A percentile compares a stretch with the other conserved stretches of the same genome.
Conservation (phyloP, 2,797 vertebrate genomes). For the Monodelphis domestica region DNA sequence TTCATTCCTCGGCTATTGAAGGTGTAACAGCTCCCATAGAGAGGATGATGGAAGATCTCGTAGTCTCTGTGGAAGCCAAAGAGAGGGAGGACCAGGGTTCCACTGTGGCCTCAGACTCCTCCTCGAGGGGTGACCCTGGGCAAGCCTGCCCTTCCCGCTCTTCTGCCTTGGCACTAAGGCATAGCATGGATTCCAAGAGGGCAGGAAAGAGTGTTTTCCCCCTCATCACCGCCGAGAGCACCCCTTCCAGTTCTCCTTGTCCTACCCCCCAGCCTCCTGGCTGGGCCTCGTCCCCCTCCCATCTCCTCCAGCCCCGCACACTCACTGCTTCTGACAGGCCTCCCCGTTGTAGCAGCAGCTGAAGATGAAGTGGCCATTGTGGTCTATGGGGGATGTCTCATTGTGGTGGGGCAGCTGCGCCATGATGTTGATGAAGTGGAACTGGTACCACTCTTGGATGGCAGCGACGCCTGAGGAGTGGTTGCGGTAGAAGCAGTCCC, state of each 20-base stretch:
- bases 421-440: slow-evolving; percentile 84
- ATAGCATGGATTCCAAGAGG: no score
- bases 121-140: no score
- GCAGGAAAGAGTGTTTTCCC: neutral
- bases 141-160: no score
- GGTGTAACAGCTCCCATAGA: slow-evolving; percentile 84
- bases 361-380: slow-evolving; percentile 72
- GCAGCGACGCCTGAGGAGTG: slow-evolving; percentile 76
- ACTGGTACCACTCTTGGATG: slow-evolving; percentile 81
- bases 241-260: neutral
- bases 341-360: slow-evolving; percentile 77
- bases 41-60: slow-evolving; percentile 78
- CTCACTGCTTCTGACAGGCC: slow-evolving; percentile 71
- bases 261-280: no score
- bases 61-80: slow-evolving; percentile 76
- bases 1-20: slow-evolving; percentile 79
- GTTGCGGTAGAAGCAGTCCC: slow-evolving; percentile 78
- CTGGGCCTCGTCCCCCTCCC: neutral
- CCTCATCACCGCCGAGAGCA: neutral
- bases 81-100: neutral
- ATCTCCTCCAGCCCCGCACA: neutral
- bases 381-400: neutral
- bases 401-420: slow-evolving; percentile 62
- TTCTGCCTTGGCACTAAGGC: no score
- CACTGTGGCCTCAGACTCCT: no score